Evolutionary conservation across 2,113 vertebrate genomes (phyloP), one percentile per base, ranked within the genome.

Genomic region (Morphnarchus princeps): DNA sequence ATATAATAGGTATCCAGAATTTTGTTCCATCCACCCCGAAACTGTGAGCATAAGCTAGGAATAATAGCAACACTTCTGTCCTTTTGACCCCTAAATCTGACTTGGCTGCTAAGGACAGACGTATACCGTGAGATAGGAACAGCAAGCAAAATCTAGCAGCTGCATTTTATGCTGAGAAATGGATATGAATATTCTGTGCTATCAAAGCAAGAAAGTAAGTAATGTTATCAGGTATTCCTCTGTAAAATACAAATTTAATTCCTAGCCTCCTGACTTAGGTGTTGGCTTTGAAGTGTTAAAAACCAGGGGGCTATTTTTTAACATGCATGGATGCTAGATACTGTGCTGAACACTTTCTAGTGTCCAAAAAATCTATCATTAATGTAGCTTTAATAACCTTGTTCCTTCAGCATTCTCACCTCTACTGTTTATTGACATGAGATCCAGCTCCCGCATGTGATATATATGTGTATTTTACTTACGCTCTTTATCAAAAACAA

Each of bases 401-500:
- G 5, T 94, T 88, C 50, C 59, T 90, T 94, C 80, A 90, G 58
- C 76, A 82, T 70, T 87, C 82, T 97, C 71, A 54, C 13, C 28
- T 97, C 80, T 94, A 29, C 38, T 47, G 58, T 31, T 89, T 91
- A 79, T 26, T 89, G 81, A 62, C 72, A 97, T 63, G 50, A 93
- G 94, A 89, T 67, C 47, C 74, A 73, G 91, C 74, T 92, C 89
- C 89, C 89, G 65, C 66, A 61, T 93, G 82, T 31, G 55, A 78
- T 42, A 45, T n/a, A 45, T 38, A 26, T 26, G 43, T 87, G 63
- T 95, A 89, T 96, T 97, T 96, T 65, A 69, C 43, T 94, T 96
- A 47, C 32, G 47, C 21, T 96, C 70, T 96, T 97, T 94, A 91
- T 96, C 85, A 95, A 47, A 57, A 84, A 85, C 87, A 49, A 74